Conservation (phyloP, 1,140 invertebrate species). For the Drosophila teissieri region DNA sequence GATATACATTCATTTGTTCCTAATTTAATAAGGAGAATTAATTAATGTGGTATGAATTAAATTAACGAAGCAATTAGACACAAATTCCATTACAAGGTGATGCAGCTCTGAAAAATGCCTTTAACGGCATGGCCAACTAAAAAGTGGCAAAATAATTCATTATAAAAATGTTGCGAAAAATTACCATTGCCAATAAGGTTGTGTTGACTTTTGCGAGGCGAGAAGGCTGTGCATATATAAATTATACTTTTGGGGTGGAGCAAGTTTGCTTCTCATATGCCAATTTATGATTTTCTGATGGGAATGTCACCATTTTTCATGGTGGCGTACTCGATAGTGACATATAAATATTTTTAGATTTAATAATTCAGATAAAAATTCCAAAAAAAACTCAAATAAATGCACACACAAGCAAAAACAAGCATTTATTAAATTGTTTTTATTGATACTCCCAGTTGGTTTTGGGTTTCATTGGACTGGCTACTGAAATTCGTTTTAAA, state of each 20-base stretch:
- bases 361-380: no score
- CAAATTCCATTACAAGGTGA: conserved; percentile 71
- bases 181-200: conserved; percentile 47
- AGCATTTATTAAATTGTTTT: no score
- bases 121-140: conserved; percentile 42
- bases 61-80: conserved; percentile 38
- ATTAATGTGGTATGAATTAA: conserved; percentile 46
- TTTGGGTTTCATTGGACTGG: not conserved
- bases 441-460: no score
- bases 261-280: conserved; percentile 7
- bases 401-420: no score
- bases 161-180: conserved; percentile 18
- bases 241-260: conserved; percentile 26
- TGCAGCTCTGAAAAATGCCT: conserved; percentile 27
- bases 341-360: no score
- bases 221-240: conserved; percentile 14
- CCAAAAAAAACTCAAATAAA: no score
- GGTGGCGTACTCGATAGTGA: no score
- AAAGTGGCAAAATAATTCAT: conserved; percentile 50
- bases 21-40: conserved; percentile 59
- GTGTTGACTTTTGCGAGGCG: conserved; percentile 4
- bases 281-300: not conserved
- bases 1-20: conserved; percentile 17
- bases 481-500: no score
- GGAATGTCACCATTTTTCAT: no score